Evolutionary conservation across 2,797 vertebrate genomes (phyloP), one percentile per base, ranked within the genome.

Genomic region (Acomys russatus): DNA sequence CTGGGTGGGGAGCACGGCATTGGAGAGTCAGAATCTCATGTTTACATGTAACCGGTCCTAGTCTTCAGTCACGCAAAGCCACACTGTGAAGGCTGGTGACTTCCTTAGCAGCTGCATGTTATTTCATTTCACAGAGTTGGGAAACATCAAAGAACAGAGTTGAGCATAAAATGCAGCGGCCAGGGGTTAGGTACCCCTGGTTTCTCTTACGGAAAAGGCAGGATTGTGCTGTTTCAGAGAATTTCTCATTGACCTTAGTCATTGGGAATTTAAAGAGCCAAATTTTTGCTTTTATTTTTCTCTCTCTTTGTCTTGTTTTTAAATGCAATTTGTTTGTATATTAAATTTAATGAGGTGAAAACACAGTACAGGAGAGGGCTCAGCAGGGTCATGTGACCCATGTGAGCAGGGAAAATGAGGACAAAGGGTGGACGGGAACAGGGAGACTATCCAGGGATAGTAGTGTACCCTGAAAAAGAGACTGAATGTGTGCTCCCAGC

Each of bases 291-390:
- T 76, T 79, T 79, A 15, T 70, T 68, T 64, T 20, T 35, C 33
- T 86, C 51, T 87, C 51, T 78, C 4, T 64, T 51, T 54, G 10
- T 18, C 51, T 76, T 80, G 25, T 88, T 94, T 88, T 68, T 63
- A 92, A 88, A 74, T 10, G 20, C 28, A 71, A 77, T 88, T 90
- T 88, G 38, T 78, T 84, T 64, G 10, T 64, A 64, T 73, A 74
- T 78, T 92, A 76, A 85, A 33, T 79, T 30, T 54, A 82, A 91
- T 49, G 68, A 86, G 73, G 88, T 78, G 85, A 95, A 94, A 79
- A 63, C 17, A 25, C n/a, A 83, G 20, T 6, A 38, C 11, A 18
- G 68, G 33, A 23, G 15, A 59, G 3, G 6, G 7, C 68, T 68
- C 2, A 38, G 49, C 51, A 54, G 56, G 66, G 17, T 70, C 74